Percentiles rank a stretch among this genome's conserved stretches.
These are phyloP conservation scores for Latheticus oryzae DNA, from an alignment of 2,888 invertebrate species.

Conservation along the genomic window DNA sequence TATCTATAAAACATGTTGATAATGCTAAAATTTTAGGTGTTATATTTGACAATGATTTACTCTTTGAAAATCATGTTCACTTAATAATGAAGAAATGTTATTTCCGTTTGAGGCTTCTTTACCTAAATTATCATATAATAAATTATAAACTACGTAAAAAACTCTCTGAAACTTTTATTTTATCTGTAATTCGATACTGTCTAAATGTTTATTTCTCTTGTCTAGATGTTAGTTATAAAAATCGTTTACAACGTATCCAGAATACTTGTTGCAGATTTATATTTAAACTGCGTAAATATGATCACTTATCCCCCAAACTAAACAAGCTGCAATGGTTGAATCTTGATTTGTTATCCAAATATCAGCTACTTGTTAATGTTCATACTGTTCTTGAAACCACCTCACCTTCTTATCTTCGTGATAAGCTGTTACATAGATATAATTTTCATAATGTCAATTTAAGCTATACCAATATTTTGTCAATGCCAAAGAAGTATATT, in stretches of 20 bases:
- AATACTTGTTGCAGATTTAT: conserved; percentile 3
- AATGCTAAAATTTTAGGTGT: conserved; percentile 7
- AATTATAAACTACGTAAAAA: conserved; percentile 3
- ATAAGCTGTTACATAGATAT: no score
- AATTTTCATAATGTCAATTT: no score
- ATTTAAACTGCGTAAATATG: conserved; percentile 1
- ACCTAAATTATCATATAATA: conserved; percentile 3
- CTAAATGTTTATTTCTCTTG: conserved; percentile 4
- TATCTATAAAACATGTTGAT: conserved; percentile 9
- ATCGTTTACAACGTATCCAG: neutral
- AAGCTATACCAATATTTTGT: no score
- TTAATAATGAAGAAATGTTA: conserved; percentile 7
- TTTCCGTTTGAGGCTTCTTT: neutral
- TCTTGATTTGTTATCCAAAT: conserved; percentile 3
- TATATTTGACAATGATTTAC: conserved; percentile 7
- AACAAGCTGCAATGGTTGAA: neutral
- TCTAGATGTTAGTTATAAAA: neutral
- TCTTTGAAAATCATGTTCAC: conserved; percentile 2
- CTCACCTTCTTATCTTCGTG: neutral
- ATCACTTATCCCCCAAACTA: conserved; percentile 1
- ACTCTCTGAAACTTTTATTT: no score
- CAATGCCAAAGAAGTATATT: no score
- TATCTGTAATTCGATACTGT: conserved; percentile 2
- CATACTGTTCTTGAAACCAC: neutral
- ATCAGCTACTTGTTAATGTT: conserved; percentile 1